Base-by-base conservation (phyloP, 2,113 vertebrate genomes). In the Seriola rivoliana region DNA sequence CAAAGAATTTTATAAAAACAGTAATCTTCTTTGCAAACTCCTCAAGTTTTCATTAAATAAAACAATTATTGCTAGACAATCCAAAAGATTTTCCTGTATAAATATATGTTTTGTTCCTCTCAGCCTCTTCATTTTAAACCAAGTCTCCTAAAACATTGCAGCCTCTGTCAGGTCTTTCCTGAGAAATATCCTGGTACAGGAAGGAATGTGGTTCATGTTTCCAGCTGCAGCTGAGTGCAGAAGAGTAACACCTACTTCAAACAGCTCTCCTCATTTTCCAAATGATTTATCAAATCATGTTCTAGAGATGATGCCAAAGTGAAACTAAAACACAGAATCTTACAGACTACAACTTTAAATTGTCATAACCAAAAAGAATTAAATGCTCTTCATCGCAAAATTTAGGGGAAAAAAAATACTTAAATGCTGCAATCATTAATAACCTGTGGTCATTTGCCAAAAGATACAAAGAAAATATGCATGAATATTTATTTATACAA, bases 161-260 rank as follows among this genome's bases (percentile, higher is more conserved):
- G 16, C 19, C 57, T 60, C 25, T 8, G 2, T 12, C 59, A n/a
- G 29, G 16, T 72, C 58, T 70, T 57, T 71, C 9, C 54, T 65
- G 71, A 23, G 21, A 42, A 72, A 67, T 58, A 48, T 38, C 58
- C 66, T 52, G 19, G 32, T 38, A 48, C 57, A 65, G 25, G 36
- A 54, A 67, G 16, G 57, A 75, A 83, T 76, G 71, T 57, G 59
- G 50, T 71, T 84, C 54, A 36, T 46, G 52, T 78, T 74, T 72
- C 8, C 42, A 76, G 42, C 60, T 46, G 57, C 64, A 59, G 78
- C 74, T 48, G 29, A 73, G 40, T 19, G 8, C 7, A 71, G 46
- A 44, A 68, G 11, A 68, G 23, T 16, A 74, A 66, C 52, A 21
- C 50, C 40, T 44, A 67, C 71, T 75, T 77, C 36, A 73, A 69